A percentile compares a stretch with the other conserved stretches of the same genome.
phyloP scores from a whole-genome alignment of 64 coral and sea anemone species.

The Acropora yongei region DNA sequence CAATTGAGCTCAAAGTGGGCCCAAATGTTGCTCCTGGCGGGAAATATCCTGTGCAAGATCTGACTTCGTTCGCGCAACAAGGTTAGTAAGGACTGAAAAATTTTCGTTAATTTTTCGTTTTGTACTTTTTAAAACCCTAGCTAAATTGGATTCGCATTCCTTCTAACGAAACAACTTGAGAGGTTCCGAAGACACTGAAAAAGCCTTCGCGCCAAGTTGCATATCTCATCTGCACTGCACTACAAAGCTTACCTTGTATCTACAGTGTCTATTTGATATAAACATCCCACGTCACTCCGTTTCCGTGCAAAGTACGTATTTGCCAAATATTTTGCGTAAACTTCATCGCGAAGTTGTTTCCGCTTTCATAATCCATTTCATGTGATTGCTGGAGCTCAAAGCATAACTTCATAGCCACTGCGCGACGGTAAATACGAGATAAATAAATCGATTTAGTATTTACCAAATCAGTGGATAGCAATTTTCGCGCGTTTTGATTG shows the following conservation, averaged over 20 bases:
- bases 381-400: neutral
- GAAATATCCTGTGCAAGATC: neutral
- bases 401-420: too few species aligned
- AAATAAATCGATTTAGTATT: slow-evolving; percentile 14
- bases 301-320: too few species aligned
- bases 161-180: neutral
- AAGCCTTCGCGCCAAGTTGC: too few species aligned
- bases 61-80: neutral
- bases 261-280: too few species aligned
- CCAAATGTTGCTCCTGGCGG: neutral
- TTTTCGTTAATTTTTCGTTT: neutral
- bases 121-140: neutral
- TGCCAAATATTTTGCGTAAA: neutral
- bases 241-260: too few species aligned
- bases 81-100: slow-evolving; percentile 1
- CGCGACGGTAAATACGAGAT: too few species aligned
- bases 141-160: neutral
- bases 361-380: neutral
- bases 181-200: neutral
- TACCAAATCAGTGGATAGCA: too few species aligned
- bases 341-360: neutral
- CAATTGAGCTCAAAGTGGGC: neutral
- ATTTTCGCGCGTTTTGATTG: too few species aligned
- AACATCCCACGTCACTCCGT: too few species aligned
- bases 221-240: too few species aligned